Conservation (phyloP, 2,888 invertebrate genomes). For the Ischnura elegans region DNA sequence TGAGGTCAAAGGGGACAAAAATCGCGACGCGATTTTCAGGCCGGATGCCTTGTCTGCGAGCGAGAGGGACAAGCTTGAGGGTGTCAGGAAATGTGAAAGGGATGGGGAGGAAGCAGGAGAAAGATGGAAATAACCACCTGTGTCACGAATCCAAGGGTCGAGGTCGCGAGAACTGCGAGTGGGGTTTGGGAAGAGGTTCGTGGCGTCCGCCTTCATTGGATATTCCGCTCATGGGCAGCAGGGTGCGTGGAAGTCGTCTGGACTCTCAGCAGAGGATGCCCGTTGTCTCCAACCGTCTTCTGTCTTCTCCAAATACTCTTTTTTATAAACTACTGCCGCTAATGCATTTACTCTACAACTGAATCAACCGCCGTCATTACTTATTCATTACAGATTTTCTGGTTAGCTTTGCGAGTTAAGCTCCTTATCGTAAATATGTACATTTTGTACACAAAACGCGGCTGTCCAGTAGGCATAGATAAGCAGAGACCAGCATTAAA, state of each 20-base stretch:
- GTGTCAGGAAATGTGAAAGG: not conserved
- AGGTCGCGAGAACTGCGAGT: not conserved
- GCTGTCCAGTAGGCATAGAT: too few species aligned
- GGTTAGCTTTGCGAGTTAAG: too few species aligned
- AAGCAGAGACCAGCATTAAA: too few species aligned
- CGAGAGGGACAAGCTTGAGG: not conserved
- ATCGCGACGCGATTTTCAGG: not conserved
- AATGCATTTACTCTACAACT: not conserved
- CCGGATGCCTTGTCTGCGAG: not conserved
- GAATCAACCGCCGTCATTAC: not conserved
- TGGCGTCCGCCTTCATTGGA: not conserved
- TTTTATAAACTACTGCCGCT: not conserved
- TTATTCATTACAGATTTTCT: not conserved
- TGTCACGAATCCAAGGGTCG: slow-evolving; percentile 24
- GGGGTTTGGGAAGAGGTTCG: not conserved
- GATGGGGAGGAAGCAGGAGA: not conserved
- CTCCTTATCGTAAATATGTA: too few species aligned
- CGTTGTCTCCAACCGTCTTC: not conserved
- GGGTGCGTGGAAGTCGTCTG: slow-evolving; percentile 9
- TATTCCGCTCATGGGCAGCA: slow-evolving; percentile 7
- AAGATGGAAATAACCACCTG: slow-evolving; percentile 2
- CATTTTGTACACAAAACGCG: too few species aligned
- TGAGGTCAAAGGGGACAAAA: not conserved
- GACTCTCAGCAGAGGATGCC: not conserved
- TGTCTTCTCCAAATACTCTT: not conserved